Base-by-base conservation (phyloP, 2,888 invertebrate genomes). In the Pollenia amentaria region DNA sequence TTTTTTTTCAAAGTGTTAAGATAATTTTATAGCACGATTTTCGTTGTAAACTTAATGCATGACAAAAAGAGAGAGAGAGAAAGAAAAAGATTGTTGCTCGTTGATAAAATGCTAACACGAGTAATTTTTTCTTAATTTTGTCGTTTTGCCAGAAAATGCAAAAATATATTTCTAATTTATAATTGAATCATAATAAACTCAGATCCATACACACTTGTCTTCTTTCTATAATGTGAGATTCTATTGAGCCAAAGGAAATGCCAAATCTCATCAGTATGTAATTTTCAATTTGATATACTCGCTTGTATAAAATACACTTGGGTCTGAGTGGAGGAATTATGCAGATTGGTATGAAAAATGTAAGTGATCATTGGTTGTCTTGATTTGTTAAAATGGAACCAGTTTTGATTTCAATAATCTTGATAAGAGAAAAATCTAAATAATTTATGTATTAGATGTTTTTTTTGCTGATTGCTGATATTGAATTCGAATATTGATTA, bases 141-240 rank as follows among this genome's bases (percentile, higher is more conserved):
- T n/a, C 72, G 9, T 64, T 60, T 44, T 53, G 53, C n/a, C 38
- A 2, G 12, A 29, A 38, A 84, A 84, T 77, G 69, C 55, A 64
- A 64, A 64, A 77, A 84, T 78, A 84, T 84, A 73, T 84, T 84
- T 73, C 53, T 65, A 78, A 84, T 78, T 84, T 73, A 84, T 84
- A 84, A 84, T 78, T 84, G 84, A 78, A 67, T 72, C 75, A 75
- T 81, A 81, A 81, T 48, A 73, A 57, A 64, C 70, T 53, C 79
- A 53, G 11, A 53, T 53, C 51, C 29, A 16, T 70, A n/a, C 53
- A 44, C 64, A n/a, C 38, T 64, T n/a, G 3, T 8, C 6, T 40
- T 48, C 46, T 10, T 51, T 48, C 60, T 60, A n/a, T 73, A 16
- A 48, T 51, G 14, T 29, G n/a, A 29, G 62, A 8, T 55, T 65